Base-by-base conservation (phyloP, 1,140 invertebrate genomes). In the Sitobion miscanthi region DNA sequence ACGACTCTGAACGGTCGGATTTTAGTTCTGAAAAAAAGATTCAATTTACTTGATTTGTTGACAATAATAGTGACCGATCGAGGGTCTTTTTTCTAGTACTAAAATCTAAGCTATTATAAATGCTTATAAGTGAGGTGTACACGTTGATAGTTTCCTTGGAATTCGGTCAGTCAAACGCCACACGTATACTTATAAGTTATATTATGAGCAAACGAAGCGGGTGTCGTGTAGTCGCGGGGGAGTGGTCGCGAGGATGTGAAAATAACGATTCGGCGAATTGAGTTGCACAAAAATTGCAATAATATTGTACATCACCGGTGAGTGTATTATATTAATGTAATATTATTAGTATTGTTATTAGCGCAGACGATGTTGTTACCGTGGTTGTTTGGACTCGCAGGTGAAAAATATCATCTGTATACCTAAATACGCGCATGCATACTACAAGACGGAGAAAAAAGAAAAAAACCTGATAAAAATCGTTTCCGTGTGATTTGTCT, bases 401-500 rank as follows among this genome's bases (percentile, higher is more conserved):
- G 85, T 87, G 45, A 49, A 87, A 14, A 87, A 87, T 30, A 86
- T 77, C n/a, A 77, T 77, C 0, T 14, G 5, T n/a, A 21, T 42
- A 42, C 42, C 11, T 52, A n/a, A 17, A 17, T 17, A 35, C 30
- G 3, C 1, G 62, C n/a, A 30, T 77, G 30, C 0, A 42, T 42
- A 42, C n/a, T 57, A 9, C 30, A 47, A 8, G 83, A 25, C 25
- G 8, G 42, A 45, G 42, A 23, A 47, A 86, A 83, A 83, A 21
- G 35, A 49, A 87, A 20, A 30, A 87, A 87, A 52, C 86, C 86
- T 21, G 47, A 30, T 38, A 47, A 88, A 88, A 88, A 52, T 49
- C 17, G 86, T n/a, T 52, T 49, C 47, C n/a, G n/a, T 49, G 86
- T 88, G 52, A 88, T 88, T 88, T 88, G 30, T 88, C 86, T 52